These are phyloP conservation scores for Ceramica pisi DNA, from an alignment of 2,888 invertebrate species.

Conservation along the genomic window DNA sequence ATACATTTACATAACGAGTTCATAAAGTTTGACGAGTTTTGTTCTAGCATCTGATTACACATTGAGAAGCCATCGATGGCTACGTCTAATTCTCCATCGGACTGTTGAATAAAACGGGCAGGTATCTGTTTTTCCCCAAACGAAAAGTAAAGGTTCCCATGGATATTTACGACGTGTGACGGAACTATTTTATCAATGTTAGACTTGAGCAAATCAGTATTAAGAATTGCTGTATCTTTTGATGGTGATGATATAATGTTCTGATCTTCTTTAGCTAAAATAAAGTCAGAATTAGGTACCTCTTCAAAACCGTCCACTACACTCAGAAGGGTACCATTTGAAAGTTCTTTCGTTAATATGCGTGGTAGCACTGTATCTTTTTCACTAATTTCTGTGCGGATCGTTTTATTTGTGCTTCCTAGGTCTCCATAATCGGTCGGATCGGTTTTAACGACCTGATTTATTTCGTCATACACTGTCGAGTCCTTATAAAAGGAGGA, in stretches of 20 bases:
- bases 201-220: not conserved
- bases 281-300: slow-evolving; percentile 69
- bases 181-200: slow-evolving; percentile 14
- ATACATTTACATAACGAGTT: slow-evolving; percentile 69
- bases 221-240: not conserved
- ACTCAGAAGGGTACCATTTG: slow-evolving; percentile 69
- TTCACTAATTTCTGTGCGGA: slow-evolving; percentile 54
- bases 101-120: slow-evolving; percentile 70
- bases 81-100: slow-evolving; percentile 67
- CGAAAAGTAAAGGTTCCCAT: slow-evolving; percentile 69
- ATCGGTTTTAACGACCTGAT: not conserved
- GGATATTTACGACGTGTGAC: slow-evolving; percentile 38
- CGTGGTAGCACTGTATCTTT: slow-evolving; percentile 67
- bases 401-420: slow-evolving; percentile 8
- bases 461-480: slow-evolving; percentile 9
- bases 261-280: slow-evolving; percentile 3
- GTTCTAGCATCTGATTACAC: slow-evolving; percentile 58
- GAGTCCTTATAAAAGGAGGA: not conserved
- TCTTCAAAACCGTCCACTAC: slow-evolving; percentile 68
- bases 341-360: slow-evolving; percentile 70
- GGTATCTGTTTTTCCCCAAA: slow-evolving; percentile 67
- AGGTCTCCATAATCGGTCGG: not conserved
- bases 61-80: slow-evolving; percentile 70
- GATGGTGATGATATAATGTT: slow-evolving; percentile 6
- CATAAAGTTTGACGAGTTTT: slow-evolving; percentile 57